phyloP scores from a whole-genome alignment of 2,888 invertebrate species.

The Catotricha subobsoleta region DNA sequence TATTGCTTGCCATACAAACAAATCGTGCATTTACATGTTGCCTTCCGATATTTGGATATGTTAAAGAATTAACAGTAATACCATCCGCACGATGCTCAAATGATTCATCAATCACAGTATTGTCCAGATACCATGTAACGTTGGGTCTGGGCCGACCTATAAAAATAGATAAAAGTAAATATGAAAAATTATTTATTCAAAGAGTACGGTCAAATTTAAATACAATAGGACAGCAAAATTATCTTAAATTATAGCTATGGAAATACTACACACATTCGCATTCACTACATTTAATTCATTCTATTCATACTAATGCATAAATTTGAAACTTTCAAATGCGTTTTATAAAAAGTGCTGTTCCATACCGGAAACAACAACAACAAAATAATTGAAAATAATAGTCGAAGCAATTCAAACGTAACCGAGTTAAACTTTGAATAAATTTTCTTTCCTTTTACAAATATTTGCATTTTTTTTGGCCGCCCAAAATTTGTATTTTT shows the following conservation, averaged over 20 bases:
- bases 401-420: no score
- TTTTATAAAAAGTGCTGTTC: no score
- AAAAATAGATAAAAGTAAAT: constrained; percentile 12
- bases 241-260: no score
- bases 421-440: constrained; percentile 4
- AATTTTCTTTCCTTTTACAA: constrained; percentile 4
- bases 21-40: constrained; percentile 69
- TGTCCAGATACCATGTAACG: constrained; percentile 73
- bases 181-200: neutral
- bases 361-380: no score
- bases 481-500: no score
- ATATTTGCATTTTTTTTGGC: constrained; percentile 6
- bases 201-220: no score
- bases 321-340: no score
- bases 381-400: no score
- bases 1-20: constrained; percentile 76
- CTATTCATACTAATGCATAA: no score
- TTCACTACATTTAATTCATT: no score
- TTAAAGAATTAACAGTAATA: constrained; percentile 58
- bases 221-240: no score
- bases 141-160: constrained; percentile 58
- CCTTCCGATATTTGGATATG: constrained; percentile 60
- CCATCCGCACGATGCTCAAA: constrained; percentile 51
- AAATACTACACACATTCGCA: no score
- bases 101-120: constrained; percentile 66